Evolutionary conservation across 2,113 vertebrate species (phyloP), one percentile per base, ranked within the genome.

Genomic region (Mirza zaza): DNA sequence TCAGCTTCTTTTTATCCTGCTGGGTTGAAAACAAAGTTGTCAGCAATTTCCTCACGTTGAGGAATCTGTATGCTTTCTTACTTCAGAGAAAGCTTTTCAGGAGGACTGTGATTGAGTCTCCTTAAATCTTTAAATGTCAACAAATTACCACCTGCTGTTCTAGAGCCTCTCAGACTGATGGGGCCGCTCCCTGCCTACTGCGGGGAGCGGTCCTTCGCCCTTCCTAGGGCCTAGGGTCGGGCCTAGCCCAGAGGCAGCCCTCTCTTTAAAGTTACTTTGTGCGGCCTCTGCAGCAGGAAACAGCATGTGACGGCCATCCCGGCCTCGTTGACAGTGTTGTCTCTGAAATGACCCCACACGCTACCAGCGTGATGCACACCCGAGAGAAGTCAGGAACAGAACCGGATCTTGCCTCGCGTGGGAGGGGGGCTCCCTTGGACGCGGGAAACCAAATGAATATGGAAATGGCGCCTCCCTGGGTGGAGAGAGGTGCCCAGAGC

Each of bases 21-120:
- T 97, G 92, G 96, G 98, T 94, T 95, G 96, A 97, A 98, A 98
- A 98, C 98, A 98, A 98, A 98, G 98, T 98, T 98, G 98, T 98
- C 98, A 99, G 98, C 98, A 97, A 77, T 98, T 98, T 98, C 97
- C 98, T 89, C 81, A 90, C 71, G 96, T 98, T 98, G 98, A 98
- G 98, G 98, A 98, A 98, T 98, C 97, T 96, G 96, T 97, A 95
- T 85, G 87, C 96, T 96, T 76, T 96, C 95, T 68, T 97, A 96
- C 96, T 97, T 97, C 97, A 67, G 98, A 98, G 93, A 95, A 97
- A 96, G 94, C 71, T 95, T 98, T 98, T 97, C 97, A 97, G 96
- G 96, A 90, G 87, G 97, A 97, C 98, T 97, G 97, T 97, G 97
- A 98, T 92, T 90, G 97, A 98, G 97, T 98, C 97, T 93, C 94